Evolutionary conservation across 2,797 vertebrate genomes (phyloP).

Genomic region (Muscicapa striata): DNA sequence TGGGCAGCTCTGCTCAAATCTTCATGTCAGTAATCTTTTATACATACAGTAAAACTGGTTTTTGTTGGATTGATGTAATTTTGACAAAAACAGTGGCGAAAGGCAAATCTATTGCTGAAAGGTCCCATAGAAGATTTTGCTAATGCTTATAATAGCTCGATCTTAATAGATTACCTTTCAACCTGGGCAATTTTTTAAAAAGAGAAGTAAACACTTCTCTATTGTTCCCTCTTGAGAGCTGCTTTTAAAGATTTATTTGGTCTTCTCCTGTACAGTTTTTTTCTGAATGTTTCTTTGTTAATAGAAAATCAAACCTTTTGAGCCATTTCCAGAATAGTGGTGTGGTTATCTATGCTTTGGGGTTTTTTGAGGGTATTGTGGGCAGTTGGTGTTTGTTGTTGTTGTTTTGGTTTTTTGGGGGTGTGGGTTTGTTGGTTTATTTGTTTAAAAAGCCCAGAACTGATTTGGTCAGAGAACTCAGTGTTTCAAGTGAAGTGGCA

Average conservation of each 20-base stretch:
- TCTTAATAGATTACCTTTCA: slow-evolving; percentile 7
- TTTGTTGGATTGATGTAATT: neutral
- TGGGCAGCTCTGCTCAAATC: neutral
- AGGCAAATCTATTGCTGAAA: neutral
- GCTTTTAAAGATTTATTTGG: slow-evolving; percentile 22
- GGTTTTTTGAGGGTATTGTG: neutral
- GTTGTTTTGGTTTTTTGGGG: neutral
- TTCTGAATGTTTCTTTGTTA: neutral
- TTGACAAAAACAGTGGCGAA: neutral
- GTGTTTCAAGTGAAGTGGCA: neutral
- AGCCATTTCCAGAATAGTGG: neutral
- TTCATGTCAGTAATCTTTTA: neutral
- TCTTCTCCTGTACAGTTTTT: neutral
- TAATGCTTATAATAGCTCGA: neutral
- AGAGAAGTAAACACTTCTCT: neutral
- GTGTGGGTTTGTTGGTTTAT: too few species aligned
- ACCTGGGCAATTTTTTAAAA: neutral
- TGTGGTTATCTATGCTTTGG: neutral
- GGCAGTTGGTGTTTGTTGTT: neutral
- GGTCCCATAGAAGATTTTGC: neutral
- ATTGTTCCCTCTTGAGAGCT: neutral
- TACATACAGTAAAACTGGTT: neutral
- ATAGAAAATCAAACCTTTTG: neutral
- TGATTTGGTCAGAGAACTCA: neutral
- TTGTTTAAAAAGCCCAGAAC: neutral